Base-by-base conservation (phyloP, 2,113 vertebrate genomes). In the Clupea harengus region DNA sequence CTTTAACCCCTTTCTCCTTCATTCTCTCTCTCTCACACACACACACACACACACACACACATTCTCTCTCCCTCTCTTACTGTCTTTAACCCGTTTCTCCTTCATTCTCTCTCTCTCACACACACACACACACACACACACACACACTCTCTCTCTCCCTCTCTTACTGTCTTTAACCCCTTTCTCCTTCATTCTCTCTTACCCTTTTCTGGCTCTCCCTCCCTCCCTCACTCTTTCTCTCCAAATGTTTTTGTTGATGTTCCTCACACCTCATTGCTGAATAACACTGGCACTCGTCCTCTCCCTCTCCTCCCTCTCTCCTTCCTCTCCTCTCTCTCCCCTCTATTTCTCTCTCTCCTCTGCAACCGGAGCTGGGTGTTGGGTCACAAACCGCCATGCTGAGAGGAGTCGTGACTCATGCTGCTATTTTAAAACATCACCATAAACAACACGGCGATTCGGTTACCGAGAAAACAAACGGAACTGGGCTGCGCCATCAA, bases 381-480 rank as follows among this genome's bases (percentile, higher is more conserved):
- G 86, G 92, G 91, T 94, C 94, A 90, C 93, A 83, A 83, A 88
- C 84, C 87, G 90, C 84, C 86, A 90, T 91, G 92, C 92, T 89
- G 89, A 90, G 93, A 89, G 89, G 89, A 92, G 88, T 91, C 91
- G 84, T 93, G 93, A 94, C 90, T 94, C 91, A 94, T 90, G 93
- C 90, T 93, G 92, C 93, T 92, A 94, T 94, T 94, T 91, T 90
- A 91, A 93, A 87, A 84, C 91, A 90, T 78, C 88, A 85, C 64
- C 92, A 91, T 93, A 93, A 94, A 93, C 91, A 46, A 47, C 85
- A 90, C 83, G 86, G 83, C 82, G 91, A 89, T 94, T 89, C 50
- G 32, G 89, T 95, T 95, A 92, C 94, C 87, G 93, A 88, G 83
- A 92, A 94, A 95, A 94, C 91, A 94, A 94, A 93, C 89, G 88